A percentile compares a stretch with the other conserved stretches of the same genome.
These are phyloP conservation scores for Crambe crambe DNA, from an alignment of 37 sponge, comb jelly and placozoan genomes.

Conservation along the genomic window DNA sequence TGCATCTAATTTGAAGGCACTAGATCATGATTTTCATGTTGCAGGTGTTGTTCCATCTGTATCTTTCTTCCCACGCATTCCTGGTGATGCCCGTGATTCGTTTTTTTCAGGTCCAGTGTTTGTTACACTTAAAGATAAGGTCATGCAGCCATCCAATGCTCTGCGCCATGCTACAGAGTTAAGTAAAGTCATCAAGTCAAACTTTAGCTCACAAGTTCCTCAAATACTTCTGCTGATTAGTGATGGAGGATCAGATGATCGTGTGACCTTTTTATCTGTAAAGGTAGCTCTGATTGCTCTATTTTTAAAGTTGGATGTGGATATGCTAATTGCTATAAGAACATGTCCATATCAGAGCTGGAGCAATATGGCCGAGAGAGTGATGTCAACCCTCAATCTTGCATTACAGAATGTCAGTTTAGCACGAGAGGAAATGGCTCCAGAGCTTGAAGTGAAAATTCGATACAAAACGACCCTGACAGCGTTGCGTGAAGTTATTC, in stretches of 20 bases:
- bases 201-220: not conserved
- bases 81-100: not conserved
- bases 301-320: constrained; percentile 24
- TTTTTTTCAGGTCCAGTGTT: constrained; percentile 2
- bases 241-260: constrained; percentile 40
- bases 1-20: not conserved
- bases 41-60: constrained; percentile 29
- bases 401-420: constrained; percentile 14
- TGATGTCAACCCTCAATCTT: constrained; percentile 36
- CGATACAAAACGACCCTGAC: not conserved
- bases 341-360: constrained; percentile 38
- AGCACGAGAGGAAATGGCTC: not conserved
- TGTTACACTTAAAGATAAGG: constrained; percentile 31
- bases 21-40: constrained; percentile 41
- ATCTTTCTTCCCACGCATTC: constrained; percentile 9
- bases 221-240: not conserved
- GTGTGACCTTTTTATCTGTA: constrained; percentile 33
- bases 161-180: constrained; percentile 13
- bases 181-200: not conserved
- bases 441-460: constrained; percentile 4
- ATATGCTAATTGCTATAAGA: constrained; percentile 26
- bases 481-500: constrained; percentile 20
- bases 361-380: constrained; percentile 27
- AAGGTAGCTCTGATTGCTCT: constrained; percentile 19
- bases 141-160: too few relatives aligned